These are phyloP conservation scores for Denticeps clupeoides DNA, from an alignment of 2,797 vertebrate species.

Conservation along the genomic window DNA sequence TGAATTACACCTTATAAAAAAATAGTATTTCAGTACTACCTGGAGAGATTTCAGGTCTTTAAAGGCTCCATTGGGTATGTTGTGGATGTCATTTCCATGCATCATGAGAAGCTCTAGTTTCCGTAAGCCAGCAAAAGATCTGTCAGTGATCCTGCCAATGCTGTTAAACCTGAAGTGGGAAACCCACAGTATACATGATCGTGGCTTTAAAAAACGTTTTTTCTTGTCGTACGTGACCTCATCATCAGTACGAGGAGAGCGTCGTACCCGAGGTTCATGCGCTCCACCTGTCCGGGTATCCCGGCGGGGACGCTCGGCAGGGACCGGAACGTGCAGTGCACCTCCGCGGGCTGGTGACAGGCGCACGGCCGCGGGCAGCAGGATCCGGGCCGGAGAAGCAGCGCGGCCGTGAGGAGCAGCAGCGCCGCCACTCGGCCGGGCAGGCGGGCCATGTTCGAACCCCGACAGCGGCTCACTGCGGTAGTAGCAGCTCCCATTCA, in stretches of 20 bases:
- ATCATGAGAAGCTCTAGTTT: constrained; percentile 82
- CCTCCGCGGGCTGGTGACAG: constrained; percentile 76
- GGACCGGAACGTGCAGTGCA: constrained; percentile 92
- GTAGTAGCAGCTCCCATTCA: neutral
- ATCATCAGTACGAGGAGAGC: neutral
- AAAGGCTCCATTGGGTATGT: constrained; percentile 67
- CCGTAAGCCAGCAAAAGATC: constrained; percentile 65
- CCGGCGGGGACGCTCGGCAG: constrained; percentile 62
- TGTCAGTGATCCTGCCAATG: constrained; percentile 64
- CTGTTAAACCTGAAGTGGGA: constrained; percentile 73
- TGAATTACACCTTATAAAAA: neutral
- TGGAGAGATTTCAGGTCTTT: constrained; percentile 73
- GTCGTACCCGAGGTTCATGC: constrained; percentile 82
- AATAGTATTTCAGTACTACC: constrained; percentile 52
- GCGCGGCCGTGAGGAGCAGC: constrained; percentile 49
- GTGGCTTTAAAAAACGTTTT: no score
- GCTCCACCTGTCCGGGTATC: constrained; percentile 62
- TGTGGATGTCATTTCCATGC: constrained; percentile 82
- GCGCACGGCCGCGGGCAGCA: constrained; percentile 75
- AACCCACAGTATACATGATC: neutral
- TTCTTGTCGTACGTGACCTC: neutral
- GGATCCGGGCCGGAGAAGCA: neutral
- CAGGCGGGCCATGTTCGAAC: constrained; percentile 27
- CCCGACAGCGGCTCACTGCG: constrained; percentile 5
- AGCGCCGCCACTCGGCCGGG: constrained; percentile 20